Evolutionary conservation across 2,888 invertebrate genomes (phyloP), one percentile per base, ranked within the genome.

Genomic region (Phlogophora meticulosa): DNA sequence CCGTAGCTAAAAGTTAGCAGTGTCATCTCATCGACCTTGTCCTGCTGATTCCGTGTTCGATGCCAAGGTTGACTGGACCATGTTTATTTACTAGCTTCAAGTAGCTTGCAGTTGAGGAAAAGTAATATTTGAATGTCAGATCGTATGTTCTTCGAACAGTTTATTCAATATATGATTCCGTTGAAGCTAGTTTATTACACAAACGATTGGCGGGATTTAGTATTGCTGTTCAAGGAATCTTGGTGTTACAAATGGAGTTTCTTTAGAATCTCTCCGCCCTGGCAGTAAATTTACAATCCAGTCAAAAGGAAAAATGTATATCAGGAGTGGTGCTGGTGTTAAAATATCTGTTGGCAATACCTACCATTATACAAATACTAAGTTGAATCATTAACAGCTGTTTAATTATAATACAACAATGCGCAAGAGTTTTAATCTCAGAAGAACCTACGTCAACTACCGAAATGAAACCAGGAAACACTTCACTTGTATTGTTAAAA

Each of bases 1-100:
- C 68, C 59, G 55, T 76, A 69, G 84, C 84, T 87, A 92, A 92
- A 92, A 90, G 78, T 83, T 53, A 11, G 82, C 84, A 86, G 83
- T 90, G 88, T 90, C 91, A 90, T 90, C 90, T 77, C 62, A 75
- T 61, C 81, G 89, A 87, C 92, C 92, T 93, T 88, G 92, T 77
- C 68, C 70, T 76, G 72, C 77, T 84, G 84, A 91, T 91, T 93
- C 91, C 91, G 92, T 85, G 86, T 91, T 89, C 83, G 77, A 74
- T 77, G 88, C 87, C 90, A 91, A 91, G 90, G 92, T 81, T 78
- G 64, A 60, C 34, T 57, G 77, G 75, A 72, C 66, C 43, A 70
- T 63, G 43, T 58, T 58, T 49, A 51, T 66, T 49, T 58, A 43
- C 51, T 62, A 59, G 17, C 38, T 58, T 75, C 46, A 72, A 76